A percentile compares a stretch with the other conserved stretches of the same genome.
These are phyloP conservation scores for Eubasilissa regina DNA, from an alignment of 1,140 invertebrate species.

Conservation along the genomic window DNA sequence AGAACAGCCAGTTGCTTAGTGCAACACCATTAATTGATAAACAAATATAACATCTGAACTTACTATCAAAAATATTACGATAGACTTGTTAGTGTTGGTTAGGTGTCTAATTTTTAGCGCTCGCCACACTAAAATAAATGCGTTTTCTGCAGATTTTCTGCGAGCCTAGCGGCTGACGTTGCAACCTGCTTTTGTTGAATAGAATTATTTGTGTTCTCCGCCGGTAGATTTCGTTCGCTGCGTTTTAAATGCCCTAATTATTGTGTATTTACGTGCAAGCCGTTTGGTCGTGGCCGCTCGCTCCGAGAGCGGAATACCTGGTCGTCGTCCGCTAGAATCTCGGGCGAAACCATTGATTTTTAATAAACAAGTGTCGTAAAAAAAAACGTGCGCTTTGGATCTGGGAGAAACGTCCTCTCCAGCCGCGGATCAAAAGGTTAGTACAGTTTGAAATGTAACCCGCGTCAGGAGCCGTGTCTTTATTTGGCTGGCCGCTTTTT, in stretches of 20 bases:
- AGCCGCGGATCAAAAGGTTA: conserved; percentile 15
- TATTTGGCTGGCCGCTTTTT: conserved; percentile 30
- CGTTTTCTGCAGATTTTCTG: not conserved
- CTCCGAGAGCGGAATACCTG: not conserved
- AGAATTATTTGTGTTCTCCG: conserved; percentile 17
- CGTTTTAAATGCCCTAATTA: conserved; percentile 25
- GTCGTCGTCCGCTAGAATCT: not conserved
- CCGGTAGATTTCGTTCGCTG: conserved; percentile 40
- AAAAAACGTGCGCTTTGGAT: conserved; percentile 5
- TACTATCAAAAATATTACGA: no score
- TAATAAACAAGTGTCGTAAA: conserved; percentile 13
- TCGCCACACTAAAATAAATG: not conserved
- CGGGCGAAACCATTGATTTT: conserved; percentile 14
- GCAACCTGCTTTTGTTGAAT: conserved; percentile 20
- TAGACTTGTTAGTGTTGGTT: no score
- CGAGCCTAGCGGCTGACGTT: conserved; percentile 22
- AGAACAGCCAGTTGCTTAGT: no score
- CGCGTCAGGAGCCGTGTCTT: conserved; percentile 26
- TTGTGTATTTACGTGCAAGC: conserved; percentile 23
- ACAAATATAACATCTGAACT: no score
- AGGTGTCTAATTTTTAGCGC: not conserved
- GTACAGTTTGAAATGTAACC: conserved; percentile 14
- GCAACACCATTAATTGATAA: no score
- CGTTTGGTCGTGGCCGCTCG: not conserved
- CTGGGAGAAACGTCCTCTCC: not conserved